Evolutionary conservation across 2,888 invertebrate species (phyloP).

Genomic region (Bhutanitis thaidina): DNA sequence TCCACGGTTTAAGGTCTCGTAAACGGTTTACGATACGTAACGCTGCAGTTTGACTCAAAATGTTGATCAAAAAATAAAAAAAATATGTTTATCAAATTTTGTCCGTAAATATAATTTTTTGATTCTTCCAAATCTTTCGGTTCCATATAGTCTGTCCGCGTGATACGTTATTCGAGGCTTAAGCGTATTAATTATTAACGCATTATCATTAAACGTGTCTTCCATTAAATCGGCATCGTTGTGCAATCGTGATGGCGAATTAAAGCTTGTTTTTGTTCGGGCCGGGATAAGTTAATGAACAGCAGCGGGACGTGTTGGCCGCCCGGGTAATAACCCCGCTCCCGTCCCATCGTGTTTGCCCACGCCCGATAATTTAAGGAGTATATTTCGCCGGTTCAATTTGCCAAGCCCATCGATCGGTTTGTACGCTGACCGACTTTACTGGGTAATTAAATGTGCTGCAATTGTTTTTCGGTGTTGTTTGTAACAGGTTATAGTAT

Average conservation of each 20-base stretch:
- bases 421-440: slow-evolving; percentile 20
- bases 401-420: slow-evolving; percentile 11
- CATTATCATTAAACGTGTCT: neutral
- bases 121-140: too few species aligned
- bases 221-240: slow-evolving; percentile 23
- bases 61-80: too few species aligned
- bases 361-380: slow-evolving; percentile 59
- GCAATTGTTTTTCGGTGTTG: slow-evolving; percentile 24
- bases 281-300: slow-evolving; percentile 51
- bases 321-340: slow-evolving; percentile 38
- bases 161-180: too few species aligned
- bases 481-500: neutral
- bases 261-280: slow-evolving; percentile 43
- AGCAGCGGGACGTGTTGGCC: slow-evolving; percentile 40
- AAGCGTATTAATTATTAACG: neutral
- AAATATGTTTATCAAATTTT: too few species aligned
- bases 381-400: slow-evolving; percentile 20
- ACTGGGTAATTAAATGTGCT: slow-evolving; percentile 26
- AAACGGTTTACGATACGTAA: too few species aligned
- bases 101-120: too few species aligned
- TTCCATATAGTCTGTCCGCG: too few species aligned
- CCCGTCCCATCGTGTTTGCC: slow-evolving; percentile 38
- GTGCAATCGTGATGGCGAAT: slow-evolving; percentile 22
- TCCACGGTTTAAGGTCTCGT: too few species aligned
- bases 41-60: too few species aligned